Evolutionary conservation across 2,113 vertebrate species (phyloP).

Genomic region (Cygnus atratus): DNA sequence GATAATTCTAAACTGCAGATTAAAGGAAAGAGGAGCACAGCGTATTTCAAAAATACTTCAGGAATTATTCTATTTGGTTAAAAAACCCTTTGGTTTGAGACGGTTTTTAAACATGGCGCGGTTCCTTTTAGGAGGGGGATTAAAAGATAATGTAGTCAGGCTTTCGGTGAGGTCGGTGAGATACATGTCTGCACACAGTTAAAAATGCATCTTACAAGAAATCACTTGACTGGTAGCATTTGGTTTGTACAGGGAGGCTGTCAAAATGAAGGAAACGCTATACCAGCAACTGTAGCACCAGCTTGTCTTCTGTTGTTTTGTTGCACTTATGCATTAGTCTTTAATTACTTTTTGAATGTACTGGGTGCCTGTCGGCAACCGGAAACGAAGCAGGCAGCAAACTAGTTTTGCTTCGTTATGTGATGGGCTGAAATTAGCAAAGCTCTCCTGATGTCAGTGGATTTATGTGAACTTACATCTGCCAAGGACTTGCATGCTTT

Average conservation of each 20-base stretch:
- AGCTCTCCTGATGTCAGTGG: not conserved
- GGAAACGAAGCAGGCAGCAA: not conserved
- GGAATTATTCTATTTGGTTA: not conserved
- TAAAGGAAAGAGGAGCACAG: not conserved
- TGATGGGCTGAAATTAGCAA: not conserved
- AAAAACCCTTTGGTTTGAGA: not conserved
- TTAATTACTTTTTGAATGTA: not conserved
- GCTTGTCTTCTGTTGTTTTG: not conserved
- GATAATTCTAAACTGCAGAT: conserved; percentile 28
- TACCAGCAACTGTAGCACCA: not conserved
- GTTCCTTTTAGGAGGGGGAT: not conserved
- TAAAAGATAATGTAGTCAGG: not conserved
- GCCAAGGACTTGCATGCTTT: not conserved
- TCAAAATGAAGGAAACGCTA: not conserved
- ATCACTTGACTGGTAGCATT: not conserved
- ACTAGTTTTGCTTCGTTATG: not conserved
- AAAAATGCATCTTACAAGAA: not conserved
- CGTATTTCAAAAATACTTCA: not conserved
- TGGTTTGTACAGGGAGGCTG: not conserved
- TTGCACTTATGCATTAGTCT: not conserved
- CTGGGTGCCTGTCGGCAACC: not conserved
- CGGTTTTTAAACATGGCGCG: not conserved
- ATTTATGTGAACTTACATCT: not conserved
- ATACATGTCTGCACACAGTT: not conserved
- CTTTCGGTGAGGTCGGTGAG: not conserved